Percentiles rank a stretch among this genome's conserved stretches.
Conservation (phyloP, 2,888 invertebrate species). For the Xestia c-nigrum region DNA sequence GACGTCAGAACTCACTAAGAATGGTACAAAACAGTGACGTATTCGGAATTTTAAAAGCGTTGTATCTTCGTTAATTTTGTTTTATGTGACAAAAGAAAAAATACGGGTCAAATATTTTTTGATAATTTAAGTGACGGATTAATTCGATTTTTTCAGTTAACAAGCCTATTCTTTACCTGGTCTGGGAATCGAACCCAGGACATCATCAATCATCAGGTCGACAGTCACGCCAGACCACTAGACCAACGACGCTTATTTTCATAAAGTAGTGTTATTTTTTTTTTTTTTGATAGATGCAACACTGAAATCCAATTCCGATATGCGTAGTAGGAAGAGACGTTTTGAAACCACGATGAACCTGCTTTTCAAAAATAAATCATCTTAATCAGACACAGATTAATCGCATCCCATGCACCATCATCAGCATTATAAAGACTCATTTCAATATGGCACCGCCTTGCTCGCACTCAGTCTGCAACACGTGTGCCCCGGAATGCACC, state of each 20-base stretch:
- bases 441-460: constrained; percentile 70
- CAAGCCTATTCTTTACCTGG: not conserved
- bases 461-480: constrained; percentile 72
- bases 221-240: too few relatives aligned
- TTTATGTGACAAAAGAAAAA: too few relatives aligned
- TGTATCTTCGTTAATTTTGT: too few relatives aligned
- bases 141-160: too few relatives aligned
- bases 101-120: too few relatives aligned
- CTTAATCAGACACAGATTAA: constrained; percentile 59
- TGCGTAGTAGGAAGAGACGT: not conserved
- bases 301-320: not conserved
- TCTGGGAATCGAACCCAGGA: not conserved
- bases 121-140: too few relatives aligned
- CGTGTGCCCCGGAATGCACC: constrained; percentile 85
- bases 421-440: constrained; percentile 61
- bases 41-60: too few relatives aligned
- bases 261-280: too few relatives aligned
- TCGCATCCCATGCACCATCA: constrained; percentile 57
- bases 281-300: not conserved
- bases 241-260: too few relatives aligned
- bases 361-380: constrained; percentile 13
- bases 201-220: not conserved
- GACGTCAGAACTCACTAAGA: too few relatives aligned
- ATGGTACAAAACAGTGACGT: too few relatives aligned
- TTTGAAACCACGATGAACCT: constrained; percentile 17